Evolutionary conservation across 2,113 vertebrate species (phyloP).

Genomic region (Agelaius phoeniceus): DNA sequence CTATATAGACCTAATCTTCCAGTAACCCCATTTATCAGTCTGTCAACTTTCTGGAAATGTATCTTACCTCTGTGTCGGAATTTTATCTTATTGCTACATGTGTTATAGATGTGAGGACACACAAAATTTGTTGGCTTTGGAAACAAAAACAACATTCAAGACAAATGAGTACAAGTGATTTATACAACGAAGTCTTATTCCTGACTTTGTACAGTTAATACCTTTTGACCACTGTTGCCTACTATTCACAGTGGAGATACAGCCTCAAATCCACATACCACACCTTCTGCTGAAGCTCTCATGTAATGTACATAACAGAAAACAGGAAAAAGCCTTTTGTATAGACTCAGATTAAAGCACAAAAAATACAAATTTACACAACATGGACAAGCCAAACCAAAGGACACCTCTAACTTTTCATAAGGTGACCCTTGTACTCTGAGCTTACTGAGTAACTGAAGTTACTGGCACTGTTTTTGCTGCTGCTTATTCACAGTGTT

Average conservation of each 20-base stretch:
- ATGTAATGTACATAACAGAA: rapidly evolving
- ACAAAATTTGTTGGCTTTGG: not conserved
- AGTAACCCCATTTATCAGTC: not conserved
- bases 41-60: not conserved
- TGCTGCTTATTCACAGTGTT: not conserved
- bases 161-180: not conserved
- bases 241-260: not conserved
- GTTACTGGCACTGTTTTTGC: not conserved
- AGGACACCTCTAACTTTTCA: not conserved
- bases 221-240: not conserved
- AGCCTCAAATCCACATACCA: not conserved
- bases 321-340: not conserved
- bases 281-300: not conserved
- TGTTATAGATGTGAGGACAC: not conserved
- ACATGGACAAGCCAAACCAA: not conserved
- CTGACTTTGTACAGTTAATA: not conserved
- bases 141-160: not conserved
- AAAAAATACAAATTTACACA: not conserved
- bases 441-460: not conserved
- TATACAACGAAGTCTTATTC: not conserved
- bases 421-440: not conserved
- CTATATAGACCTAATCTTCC: not conserved
- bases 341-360: not conserved
- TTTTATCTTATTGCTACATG: not conserved
- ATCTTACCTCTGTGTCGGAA: not conserved